Evolutionary conservation across 1,140 invertebrate species (phyloP), one percentile per base, ranked within the genome.

Genomic region (Daktulosphaira vitifoliae): DNA sequence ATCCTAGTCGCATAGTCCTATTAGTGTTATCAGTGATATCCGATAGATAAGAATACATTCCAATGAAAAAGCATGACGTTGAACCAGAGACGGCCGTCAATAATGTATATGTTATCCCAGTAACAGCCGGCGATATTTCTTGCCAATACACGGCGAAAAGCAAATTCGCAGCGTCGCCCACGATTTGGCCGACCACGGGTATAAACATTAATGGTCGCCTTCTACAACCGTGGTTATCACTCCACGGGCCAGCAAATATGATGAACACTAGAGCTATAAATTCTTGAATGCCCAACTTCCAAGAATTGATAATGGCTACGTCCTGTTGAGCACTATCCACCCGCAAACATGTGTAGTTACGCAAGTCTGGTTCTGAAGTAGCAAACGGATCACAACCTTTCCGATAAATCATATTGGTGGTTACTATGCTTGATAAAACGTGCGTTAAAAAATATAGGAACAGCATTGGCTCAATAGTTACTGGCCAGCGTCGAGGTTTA

Each of bases 201-300:
- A 79, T 48, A 4, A 78, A 68, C 46, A 81, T 71, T 0, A 78
- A 74, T 8, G 76, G 66, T 68, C 78, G 78, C 26, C 77, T 68
- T 8, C 76, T 72, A n/a, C 68, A 52, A 11, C 66, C 70, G 54
- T 69, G 67, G 15, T 2, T 71, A 25, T 67, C 70, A 52, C 48
- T 71, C 69, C 49, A 76, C 23, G 39, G 72, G 15, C 42, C 72
- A 3, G 71, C 65, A 48, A 73, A 74, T n/a, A 72, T 44, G 38
- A 59, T 48, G 53, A 54, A 59, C 26, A 50, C 22, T 9, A 66
- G 15, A 8, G 52, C 37, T 6, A 66, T 0, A 7, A 66, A 20
- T 16, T 50, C 52, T 11, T 49, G 52, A 8, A 50, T 39, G 7
- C 44, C 26, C 29, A 29, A 33, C 15, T 54, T 46, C 51, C 54